Base-by-base conservation (phyloP, 2,888 invertebrate species). In the Dendrolimus houi region DNA sequence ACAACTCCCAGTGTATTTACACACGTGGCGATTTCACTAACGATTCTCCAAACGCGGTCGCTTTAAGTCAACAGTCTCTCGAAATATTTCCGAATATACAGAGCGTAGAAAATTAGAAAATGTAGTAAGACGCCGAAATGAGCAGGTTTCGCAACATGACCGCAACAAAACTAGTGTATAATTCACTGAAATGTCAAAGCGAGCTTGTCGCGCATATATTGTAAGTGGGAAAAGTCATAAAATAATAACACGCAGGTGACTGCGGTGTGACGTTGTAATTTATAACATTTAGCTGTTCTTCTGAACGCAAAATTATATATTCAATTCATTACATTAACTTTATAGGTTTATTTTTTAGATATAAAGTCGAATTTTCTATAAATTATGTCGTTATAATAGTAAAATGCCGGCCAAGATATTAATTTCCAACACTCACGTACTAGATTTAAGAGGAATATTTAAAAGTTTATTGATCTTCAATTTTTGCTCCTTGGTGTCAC, bases 211-310 rank as follows among this genome's bases (percentile, higher is more conserved):
- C 29, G 62, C 70, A 71, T 78, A 76, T 77, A 72, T 74, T 70
- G 73, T 68, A 71, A 60, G 58, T 53, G 41, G 47, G 54, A 52
- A 60, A 56, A 55, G 29, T 58, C 62, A 60, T 66, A 78, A 81
- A 75, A 80, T 75, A 66, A 76, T 74, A 77, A 74, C 77, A 74
- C 72, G 76, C 84, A 85, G 85, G 85, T 85, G 83, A 79, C 72
- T 72, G 47, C 29, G 29, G 47, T 69, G 59, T 73, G 76, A 75
- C 77, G 75, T 63, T 57, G 62, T 74, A 74, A 82, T 84, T 82
- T 80, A 81, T 77, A 73, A 69, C 74, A 71, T 60, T 58, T 59
- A 69, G 62, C 65, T 65, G 66, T 67, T 59, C 62, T 60, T 62
- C 55, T 55, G 53, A 59, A 3, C 40, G 47, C 47, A 9, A 47